phyloP scores from a whole-genome alignment of 2,888 invertebrate genomes.

The Schizaphis graminum region DNA sequence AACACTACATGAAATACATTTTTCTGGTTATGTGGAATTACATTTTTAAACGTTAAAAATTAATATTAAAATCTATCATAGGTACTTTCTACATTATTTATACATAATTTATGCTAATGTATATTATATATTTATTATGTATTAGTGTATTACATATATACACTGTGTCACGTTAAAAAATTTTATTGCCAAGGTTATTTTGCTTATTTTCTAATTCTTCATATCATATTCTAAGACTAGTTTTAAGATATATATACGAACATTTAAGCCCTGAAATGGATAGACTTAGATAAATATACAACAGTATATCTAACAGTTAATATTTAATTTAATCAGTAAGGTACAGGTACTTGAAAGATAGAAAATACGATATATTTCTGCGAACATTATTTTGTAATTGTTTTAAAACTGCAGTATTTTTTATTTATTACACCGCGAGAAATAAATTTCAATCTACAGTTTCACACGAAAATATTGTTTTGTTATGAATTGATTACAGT shows the following conservation, averaged over 20 bases:
- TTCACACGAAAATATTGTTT: neutral
- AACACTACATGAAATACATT: neutral
- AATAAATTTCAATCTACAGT: neutral
- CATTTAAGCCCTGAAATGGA: neutral
- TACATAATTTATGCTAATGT: too few relatives aligned
- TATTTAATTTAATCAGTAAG: neutral
- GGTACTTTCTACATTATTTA: neutral
- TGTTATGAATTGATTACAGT: too few relatives aligned
- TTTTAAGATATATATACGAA: neutral
- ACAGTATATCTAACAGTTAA: neutral
- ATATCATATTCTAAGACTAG: neutral
- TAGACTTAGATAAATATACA: neutral
- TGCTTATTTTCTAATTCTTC: neutral
- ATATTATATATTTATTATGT: too few relatives aligned
- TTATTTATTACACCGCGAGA: neutral
- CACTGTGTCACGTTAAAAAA: neutral
- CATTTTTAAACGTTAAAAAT: neutral
- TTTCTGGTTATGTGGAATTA: neutral
- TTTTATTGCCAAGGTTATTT: neutral
- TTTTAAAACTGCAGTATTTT: neutral
- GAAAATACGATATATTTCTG: neutral
- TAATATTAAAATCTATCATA: neutral
- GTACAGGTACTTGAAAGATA: neutral
- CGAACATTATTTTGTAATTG: neutral
- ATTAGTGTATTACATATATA: neutral